These are phyloP conservation scores for Cygnus olor DNA, from an alignment of 2,797 vertebrate genomes.

Conservation along the genomic window DNA sequence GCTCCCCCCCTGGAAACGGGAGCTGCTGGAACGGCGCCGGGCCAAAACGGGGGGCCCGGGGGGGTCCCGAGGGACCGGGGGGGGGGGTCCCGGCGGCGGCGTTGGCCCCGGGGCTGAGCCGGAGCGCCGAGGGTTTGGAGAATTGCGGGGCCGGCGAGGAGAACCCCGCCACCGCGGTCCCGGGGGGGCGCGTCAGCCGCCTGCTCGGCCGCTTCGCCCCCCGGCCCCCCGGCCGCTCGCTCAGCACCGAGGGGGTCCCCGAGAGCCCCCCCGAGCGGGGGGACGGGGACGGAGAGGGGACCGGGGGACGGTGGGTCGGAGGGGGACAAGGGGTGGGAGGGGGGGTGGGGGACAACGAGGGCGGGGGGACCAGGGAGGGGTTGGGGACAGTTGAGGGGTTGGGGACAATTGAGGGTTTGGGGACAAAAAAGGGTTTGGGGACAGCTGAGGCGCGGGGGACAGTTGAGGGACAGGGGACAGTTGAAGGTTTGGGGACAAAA, in stretches of 20 bases:
- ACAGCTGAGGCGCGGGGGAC: no score
- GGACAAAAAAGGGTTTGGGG: no score
- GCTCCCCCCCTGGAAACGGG: constrained; percentile 92
- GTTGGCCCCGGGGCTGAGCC: neutral
- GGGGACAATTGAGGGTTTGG: no score
- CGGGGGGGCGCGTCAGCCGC: neutral
- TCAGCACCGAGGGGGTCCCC: constrained; percentile 38
- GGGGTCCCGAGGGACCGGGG: constrained; percentile 71
- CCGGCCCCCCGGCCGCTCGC: neutral
- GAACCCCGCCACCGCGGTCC: neutral
- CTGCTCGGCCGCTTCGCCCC: neutral
- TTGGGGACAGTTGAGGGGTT: no score
- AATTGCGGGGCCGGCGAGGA: constrained; percentile 5
- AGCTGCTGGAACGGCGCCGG: constrained; percentile 87
- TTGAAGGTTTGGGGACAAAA: neutral
- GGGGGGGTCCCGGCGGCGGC: neutral
- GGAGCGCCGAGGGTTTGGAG: constrained; percentile 28
- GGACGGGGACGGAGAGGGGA: neutral
- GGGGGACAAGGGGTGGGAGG: no score
- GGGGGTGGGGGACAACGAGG: no score
- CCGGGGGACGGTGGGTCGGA: neutral
- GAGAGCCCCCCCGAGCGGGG: neutral
- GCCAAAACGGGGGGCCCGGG: constrained; percentile 70
- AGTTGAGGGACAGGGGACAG: no score
- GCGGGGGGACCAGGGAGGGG: no score